These are phyloP conservation scores for Creontiades dilutus DNA, from an alignment of 2,888 invertebrate species.

Conservation along the genomic window DNA sequence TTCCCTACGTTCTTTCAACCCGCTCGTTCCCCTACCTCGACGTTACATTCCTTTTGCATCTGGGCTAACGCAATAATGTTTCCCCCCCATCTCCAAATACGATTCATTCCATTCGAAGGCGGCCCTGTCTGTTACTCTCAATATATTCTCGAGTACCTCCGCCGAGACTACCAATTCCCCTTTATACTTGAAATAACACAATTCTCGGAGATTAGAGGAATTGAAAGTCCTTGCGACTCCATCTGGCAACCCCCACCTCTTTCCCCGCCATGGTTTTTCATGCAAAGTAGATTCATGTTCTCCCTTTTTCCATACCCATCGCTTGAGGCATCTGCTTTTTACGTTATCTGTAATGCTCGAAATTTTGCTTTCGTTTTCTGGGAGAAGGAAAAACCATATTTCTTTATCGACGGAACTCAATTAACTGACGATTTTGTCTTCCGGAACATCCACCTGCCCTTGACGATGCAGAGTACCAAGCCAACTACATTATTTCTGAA, in stretches of 20 bases:
- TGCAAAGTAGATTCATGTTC: constrained; percentile 52
- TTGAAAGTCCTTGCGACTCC: constrained; percentile 60
- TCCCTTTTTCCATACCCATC: background rate
- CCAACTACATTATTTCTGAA: background rate
- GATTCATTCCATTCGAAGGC: constrained; percentile 49
- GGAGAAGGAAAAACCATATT: background rate
- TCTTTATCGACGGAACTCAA: background rate
- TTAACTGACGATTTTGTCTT: constrained; percentile 23
- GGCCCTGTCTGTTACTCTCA: constrained; percentile 60
- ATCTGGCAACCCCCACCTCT: background rate
- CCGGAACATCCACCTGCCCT: background rate
- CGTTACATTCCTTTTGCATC: constrained; percentile 54
- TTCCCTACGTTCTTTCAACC: background rate
- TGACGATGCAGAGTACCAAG: background rate
- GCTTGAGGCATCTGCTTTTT: constrained; percentile 49
- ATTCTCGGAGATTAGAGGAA: constrained; percentile 62
- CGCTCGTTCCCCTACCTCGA: background rate
- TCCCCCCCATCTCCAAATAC: constrained; percentile 23
- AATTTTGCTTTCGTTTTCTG: background rate
- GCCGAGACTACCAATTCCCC: constrained; percentile 63
- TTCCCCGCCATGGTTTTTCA: background rate
- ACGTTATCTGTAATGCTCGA: background rate
- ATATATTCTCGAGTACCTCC: constrained; percentile 58
- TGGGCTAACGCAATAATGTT: constrained; percentile 61
- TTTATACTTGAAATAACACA: constrained; percentile 64